Evolutionary conservation across 2,113 vertebrate species (phyloP), one percentile per base, ranked within the genome.

Genomic region (Copsychus sechellarum): DNA sequence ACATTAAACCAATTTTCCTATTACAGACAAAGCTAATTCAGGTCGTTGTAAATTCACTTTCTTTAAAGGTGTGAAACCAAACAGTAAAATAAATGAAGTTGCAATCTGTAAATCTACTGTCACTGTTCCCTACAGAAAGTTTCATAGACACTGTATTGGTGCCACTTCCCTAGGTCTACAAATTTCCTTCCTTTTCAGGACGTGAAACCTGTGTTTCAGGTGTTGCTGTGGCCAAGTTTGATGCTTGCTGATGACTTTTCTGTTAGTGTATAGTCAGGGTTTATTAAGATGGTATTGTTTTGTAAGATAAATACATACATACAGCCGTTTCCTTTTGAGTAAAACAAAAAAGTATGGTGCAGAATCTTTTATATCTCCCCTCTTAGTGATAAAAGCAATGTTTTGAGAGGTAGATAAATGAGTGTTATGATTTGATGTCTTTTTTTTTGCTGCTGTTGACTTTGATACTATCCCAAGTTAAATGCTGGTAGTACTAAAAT

Each of bases 1-100:
- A 31, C 61, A 28, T 64, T 40, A 64, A 65, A 51, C 60, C 26
- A 25, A 24, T 90, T 89, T 87, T 92, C 15, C 28, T 86, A 12
- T 62, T 80, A 43, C 24, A 82, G 31, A 36, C 53, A 76, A 33
- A 90, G 18, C 21, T 94, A 76, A 87, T 90, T 93, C 66, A 88
- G 36, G 40, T 82, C 0, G 0, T 23, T 69, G 25, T 67, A 94
- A 72, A 88, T 86, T 80, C 25, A 34, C 12, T 76, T 91, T 18
- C 25, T 69, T 85, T 72, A 76, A 90, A 93, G 40, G 45, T 90
- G 81, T 76, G 53, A 93, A 88, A 72, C 20, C 22, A 80, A 90
- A 79, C 5, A 88, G 43, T 93, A 80, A 82, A 92, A 45, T 57
- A 72, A 53, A 53, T 45, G 15, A 76, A 69, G 42, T 33, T 69